These are phyloP conservation scores for Sitta europaea DNA, from an alignment of 2,113 vertebrate species.

Conservation along the genomic window DNA sequence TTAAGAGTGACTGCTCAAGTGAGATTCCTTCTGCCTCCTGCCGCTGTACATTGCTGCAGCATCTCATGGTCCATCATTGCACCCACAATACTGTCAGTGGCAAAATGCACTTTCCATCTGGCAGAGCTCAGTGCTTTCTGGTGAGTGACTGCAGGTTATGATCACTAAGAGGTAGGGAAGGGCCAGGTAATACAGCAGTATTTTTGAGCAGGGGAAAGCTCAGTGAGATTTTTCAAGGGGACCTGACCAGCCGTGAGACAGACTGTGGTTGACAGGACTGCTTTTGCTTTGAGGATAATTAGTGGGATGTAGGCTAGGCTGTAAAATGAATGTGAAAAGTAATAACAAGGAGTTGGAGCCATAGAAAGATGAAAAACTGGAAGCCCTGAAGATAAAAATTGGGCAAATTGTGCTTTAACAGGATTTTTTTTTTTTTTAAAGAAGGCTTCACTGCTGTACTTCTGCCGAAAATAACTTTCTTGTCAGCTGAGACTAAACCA, in stretches of 20 bases:
- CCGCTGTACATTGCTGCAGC: accelerated
- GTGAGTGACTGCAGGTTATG: not conserved
- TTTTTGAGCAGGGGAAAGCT: not conserved
- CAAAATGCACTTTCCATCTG: not conserved
- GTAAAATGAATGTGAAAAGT: not conserved
- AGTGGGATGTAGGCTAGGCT: not conserved
- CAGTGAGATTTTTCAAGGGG: not conserved
- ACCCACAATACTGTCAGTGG: not conserved
- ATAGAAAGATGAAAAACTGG: not conserved
- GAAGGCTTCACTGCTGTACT: not conserved
- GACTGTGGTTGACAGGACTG: not conserved
- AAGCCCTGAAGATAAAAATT: not conserved
- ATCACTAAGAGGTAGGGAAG: not conserved
- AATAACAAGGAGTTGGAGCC: not conserved
- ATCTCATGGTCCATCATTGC: accelerated
- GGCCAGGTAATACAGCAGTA: not conserved
- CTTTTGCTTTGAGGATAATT: not conserved
- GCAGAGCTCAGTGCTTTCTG: not conserved
- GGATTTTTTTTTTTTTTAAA: no score
- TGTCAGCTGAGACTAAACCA: not conserved
- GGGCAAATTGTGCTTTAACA: not conserved
- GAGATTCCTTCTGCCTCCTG: not conserved
- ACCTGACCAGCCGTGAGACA: not conserved
- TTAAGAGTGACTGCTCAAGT: not conserved
- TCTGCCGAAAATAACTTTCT: not conserved